Conservation (phyloP, 2,888 invertebrate species). For the Lasioglossum zephyrum region DNA sequence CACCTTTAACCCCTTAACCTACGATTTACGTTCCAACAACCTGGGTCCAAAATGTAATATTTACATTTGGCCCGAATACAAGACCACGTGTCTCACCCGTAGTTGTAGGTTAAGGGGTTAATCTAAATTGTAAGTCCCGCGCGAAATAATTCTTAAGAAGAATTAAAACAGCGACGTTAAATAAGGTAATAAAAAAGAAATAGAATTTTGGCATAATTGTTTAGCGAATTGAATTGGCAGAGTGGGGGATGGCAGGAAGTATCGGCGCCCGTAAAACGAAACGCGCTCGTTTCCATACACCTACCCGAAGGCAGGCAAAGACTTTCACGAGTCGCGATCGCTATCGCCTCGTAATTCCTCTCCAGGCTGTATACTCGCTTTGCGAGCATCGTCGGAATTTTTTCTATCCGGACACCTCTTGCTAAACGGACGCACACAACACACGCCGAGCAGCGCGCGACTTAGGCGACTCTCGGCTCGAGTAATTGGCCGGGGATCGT, state of each 20-base stretch:
- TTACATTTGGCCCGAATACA: no score
- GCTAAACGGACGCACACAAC: conserved; percentile 7
- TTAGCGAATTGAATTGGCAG: background rate
- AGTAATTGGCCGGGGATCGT: background rate
- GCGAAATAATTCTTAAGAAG: no score
- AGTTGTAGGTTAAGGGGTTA: no score
- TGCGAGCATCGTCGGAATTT: conserved; percentile 15
- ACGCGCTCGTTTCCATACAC: conserved; percentile 39
- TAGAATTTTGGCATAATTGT: background rate
- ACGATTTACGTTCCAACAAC: no score
- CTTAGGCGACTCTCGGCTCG: background rate
- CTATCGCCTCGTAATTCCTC: conserved; percentile 28
- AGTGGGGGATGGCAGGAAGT: conserved; percentile 10
- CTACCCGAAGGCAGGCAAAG: conserved; percentile 23
- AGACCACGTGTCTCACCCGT: no score
- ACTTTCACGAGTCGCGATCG: conserved; percentile 33
- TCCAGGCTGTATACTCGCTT: background rate
- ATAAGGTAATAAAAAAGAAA: no score
- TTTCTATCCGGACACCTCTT: conserved; percentile 12
- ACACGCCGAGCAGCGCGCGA: background rate
- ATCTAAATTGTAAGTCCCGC: no score
- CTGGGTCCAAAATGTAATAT: no score
- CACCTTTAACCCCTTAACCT: no score
- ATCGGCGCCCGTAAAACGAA: conserved; percentile 25
- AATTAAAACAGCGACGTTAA: no score